Conservation (phyloP, 1,140 invertebrate species). For the Ectropis grisescens region DNA sequence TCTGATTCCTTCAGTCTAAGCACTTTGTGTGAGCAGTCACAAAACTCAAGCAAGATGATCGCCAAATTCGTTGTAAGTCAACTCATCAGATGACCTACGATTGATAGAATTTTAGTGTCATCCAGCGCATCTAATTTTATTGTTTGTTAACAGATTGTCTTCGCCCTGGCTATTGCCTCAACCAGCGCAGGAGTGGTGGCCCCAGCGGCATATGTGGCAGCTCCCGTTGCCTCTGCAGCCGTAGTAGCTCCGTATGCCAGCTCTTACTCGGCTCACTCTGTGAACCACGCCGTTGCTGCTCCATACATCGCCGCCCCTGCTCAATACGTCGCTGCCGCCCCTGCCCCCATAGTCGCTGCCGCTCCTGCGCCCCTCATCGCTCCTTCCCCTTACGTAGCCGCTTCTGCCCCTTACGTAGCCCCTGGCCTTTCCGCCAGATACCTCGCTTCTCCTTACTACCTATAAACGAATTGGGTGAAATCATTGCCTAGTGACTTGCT, state of each 20-base stretch:
- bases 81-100: too few species aligned
- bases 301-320: constrained; percentile 68
- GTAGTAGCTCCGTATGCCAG: constrained; percentile 73
- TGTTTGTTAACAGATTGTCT: constrained; percentile 54
- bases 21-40: constrained; percentile 53
- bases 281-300: constrained; percentile 74
- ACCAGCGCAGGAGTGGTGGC: constrained; percentile 40
- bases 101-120: constrained; percentile 3
- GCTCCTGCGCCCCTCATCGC: constrained; percentile 19
- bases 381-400: constrained; percentile 13
- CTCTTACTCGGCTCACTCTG: constrained; percentile 73
- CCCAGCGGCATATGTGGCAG: constrained; percentile 53
- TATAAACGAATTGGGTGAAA: constrained; percentile 53
- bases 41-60: constrained; percentile 67
- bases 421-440: constrained; percentile 26
- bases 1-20: constrained; percentile 27
- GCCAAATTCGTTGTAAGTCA: constrained; percentile 72
- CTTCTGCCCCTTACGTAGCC: too few species aligned
- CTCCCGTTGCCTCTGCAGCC: constrained; percentile 67
- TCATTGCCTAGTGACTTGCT: constrained; percentile 64
- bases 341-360: constrained; percentile 20
- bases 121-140: background rate
- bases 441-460: constrained; percentile 32
- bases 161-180: constrained; percentile 49
- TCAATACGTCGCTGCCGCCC: constrained; percentile 27